phyloP scores from a whole-genome alignment of 2,113 vertebrate genomes.

The Symphodus melops region DNA sequence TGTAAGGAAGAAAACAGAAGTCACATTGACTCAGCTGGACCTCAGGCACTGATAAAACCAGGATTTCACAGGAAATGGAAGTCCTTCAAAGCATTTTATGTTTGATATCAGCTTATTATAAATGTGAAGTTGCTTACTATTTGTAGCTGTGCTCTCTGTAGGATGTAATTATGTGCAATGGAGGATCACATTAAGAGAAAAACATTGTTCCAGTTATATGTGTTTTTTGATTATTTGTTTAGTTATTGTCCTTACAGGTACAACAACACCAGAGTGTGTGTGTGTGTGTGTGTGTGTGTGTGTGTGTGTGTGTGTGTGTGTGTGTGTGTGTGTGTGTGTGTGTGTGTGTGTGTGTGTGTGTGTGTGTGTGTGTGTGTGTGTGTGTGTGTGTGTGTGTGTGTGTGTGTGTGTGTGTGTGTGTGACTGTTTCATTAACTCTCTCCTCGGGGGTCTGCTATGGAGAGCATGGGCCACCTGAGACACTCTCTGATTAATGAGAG shows the following conservation, averaged over 20 bases:
- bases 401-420: slow-evolving; percentile 30
- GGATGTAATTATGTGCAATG: neutral
- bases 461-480: slow-evolving; percentile 56
- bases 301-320: slow-evolving; percentile 42
- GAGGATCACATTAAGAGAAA: slow-evolving; percentile 27
- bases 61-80: slow-evolving; percentile 2
- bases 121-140: neutral
- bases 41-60: neutral
- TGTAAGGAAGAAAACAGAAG: neutral
- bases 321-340: slow-evolving; percentile 35
- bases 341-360: slow-evolving; percentile 42
- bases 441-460: slow-evolving; percentile 59
- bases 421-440: slow-evolving; percentile 76
- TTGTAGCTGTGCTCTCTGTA: neutral
- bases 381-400: slow-evolving; percentile 42
- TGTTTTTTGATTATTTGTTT: slow-evolving; percentile 51
- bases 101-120: neutral
- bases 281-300: slow-evolving; percentile 14
- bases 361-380: slow-evolving; percentile 35
- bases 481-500: slow-evolving; percentile 78
- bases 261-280: slow-evolving; percentile 28
- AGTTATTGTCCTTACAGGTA: slow-evolving; percentile 44
- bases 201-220: slow-evolving; percentile 23
- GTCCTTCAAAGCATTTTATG: neutral
- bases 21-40: slow-evolving; percentile 7